phyloP scores from a whole-genome alignment of 1,140 invertebrate species.

The Papilio glaucus region DNA sequence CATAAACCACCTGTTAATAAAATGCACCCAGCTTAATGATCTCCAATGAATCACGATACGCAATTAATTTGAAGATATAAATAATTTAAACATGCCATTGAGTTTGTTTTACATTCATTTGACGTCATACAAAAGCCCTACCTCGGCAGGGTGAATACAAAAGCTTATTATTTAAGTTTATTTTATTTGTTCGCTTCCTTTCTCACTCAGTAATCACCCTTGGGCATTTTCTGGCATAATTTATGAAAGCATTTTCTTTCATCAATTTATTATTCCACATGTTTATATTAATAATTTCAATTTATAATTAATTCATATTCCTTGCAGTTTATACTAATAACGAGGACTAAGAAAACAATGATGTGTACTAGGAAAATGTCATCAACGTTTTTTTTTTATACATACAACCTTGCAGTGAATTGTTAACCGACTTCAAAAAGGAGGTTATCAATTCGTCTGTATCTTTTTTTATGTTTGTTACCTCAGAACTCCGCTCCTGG shows the following conservation, averaged over 20 bases:
- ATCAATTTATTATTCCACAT: not conserved
- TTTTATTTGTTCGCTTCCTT: constrained; percentile 34
- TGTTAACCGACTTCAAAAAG: no score
- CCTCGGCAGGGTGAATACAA: constrained; percentile 30
- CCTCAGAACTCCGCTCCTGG: no score
- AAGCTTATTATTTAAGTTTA: constrained; percentile 33
- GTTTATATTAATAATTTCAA: not conserved
- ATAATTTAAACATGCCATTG: constrained; percentile 36
- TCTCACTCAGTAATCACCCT: constrained; percentile 26
- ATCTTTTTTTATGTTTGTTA: no score
- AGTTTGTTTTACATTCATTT: constrained; percentile 38
- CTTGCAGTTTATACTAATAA: not conserved
- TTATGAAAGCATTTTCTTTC: constrained; percentile 24
- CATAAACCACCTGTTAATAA: constrained; percentile 36
- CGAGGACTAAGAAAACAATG: no score
- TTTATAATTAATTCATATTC: not conserved
- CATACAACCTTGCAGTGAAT: no score
- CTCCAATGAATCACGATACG: constrained; percentile 19
- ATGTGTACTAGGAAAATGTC: not conserved
- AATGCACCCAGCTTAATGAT: constrained; percentile 35
- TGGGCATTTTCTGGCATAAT: constrained; percentile 30
- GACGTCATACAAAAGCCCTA: constrained; percentile 14
- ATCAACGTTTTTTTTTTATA: no score
- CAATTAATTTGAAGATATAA: constrained; percentile 37
- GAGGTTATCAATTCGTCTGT: no score